These are phyloP conservation scores for Tetrapedia diversipes DNA, from an alignment of 2,888 invertebrate genomes.

Conservation along the genomic window DNA sequence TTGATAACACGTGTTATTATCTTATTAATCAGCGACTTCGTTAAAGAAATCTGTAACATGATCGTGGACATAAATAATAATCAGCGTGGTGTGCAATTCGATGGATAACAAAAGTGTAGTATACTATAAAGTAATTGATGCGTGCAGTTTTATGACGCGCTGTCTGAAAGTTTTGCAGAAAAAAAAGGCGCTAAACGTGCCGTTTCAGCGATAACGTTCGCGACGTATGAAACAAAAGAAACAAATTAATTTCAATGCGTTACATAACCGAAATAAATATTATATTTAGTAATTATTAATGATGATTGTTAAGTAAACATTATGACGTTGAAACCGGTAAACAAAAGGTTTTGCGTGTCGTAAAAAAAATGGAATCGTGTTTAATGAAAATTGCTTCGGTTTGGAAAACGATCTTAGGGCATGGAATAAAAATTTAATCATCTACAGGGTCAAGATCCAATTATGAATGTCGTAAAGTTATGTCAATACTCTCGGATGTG, in stretches of 20 bases:
- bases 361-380: neutral
- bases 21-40: neutral
- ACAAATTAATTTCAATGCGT: neutral
- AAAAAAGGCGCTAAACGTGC: neutral
- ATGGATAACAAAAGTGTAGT: neutral
- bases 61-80: neutral
- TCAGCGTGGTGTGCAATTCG: neutral
- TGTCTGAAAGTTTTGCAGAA: neutral
- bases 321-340: no score
- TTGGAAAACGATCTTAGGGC: no score
- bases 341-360: no score
- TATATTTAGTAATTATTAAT: no score
- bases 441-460: constrained; percentile 49
- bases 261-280: no score
- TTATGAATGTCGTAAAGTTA: constrained; percentile 31
- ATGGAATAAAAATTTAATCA: constrained; percentile 7
- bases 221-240: neutral
- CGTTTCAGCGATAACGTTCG: neutral
- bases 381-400: no score
- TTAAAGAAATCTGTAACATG: neutral
- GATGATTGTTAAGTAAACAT: no score
- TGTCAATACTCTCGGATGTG: constrained; percentile 61
- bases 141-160: neutral
- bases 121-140: neutral
- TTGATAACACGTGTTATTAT: no score